Conservation (phyloP, 2,888 invertebrate species). For the Eupithecia subumbrata region DNA sequence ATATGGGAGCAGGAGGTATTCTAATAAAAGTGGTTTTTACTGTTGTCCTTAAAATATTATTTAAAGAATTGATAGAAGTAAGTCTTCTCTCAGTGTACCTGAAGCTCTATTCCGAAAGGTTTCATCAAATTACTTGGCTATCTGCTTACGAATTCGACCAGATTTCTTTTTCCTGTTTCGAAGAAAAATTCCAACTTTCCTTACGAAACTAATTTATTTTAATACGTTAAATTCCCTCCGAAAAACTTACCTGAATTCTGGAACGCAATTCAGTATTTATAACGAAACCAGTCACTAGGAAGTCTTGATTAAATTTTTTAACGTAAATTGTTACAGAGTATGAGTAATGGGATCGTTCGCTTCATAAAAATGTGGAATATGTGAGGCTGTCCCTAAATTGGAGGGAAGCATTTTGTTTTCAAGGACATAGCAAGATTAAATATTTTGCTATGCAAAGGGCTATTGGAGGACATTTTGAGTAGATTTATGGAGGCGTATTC, state of each 20-base stretch:
- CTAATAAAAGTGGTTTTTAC: not conserved
- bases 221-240: constrained; percentile 26
- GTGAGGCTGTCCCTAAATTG: not conserved
- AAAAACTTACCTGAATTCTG: constrained; percentile 27
- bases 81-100: constrained; percentile 22
- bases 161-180: constrained; percentile 29
- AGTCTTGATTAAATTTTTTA: constrained; percentile 35
- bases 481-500: not conserved
- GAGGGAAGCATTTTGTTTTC: not conserved
- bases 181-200: constrained; percentile 23
- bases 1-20: not conserved
- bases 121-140: constrained; percentile 38
- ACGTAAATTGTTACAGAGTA: constrained; percentile 25
- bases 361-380: constrained; percentile 15
- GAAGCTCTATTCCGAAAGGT: constrained; percentile 32
- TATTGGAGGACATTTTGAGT: not conserved
- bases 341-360: constrained; percentile 18
- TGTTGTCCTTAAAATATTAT: not conserved
- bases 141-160: constrained; percentile 33
- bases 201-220: constrained; percentile 41
- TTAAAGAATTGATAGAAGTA: not conserved
- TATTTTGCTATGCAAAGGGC: not conserved
- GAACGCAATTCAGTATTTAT: constrained; percentile 28
- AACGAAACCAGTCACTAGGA: constrained; percentile 23
- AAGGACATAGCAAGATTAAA: not conserved